Evolutionary conservation across 2,888 invertebrate genomes (phyloP), one percentile per base, ranked within the genome.

Genomic region (Mylabris sibirica): DNA sequence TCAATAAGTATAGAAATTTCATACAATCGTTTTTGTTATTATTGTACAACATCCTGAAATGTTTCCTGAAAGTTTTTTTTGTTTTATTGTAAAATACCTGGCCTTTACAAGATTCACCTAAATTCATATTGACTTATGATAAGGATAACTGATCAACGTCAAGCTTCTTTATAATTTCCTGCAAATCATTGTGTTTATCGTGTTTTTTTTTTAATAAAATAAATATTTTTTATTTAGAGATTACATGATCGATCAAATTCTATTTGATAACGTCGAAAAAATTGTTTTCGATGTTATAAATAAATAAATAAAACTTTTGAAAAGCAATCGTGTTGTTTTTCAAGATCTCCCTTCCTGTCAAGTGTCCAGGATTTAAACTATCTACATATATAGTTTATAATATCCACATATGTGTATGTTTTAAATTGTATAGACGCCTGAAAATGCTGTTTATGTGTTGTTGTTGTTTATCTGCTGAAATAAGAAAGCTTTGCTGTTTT

Each of bases 401-500:
- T 22, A n/a, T 24, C 3, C 26, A 59, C 3, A 30, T 64, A 60
- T 64, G 71, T 67, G 73, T 59, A 64, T 70, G 71, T 72, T 72
- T 76, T 75, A 73, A 73, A 70, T 77, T 74, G 74, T 74, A 20
- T 49, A 17, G n/a, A 77, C 73, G 76, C 72, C 76, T 72, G 76
- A 77, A 78, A 80, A 79, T 77, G 75, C 76, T 76, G 74, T 78
- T 79, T 79, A 78, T 75, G 78, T 74, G 77, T 76, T 74, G 74
- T 77, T 75, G 76, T 75, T 77, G 78, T 77, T 41, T 41, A 41
- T 44, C 17, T 44, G 44, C 17, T 44, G 44, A 63, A 78, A 80
- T 80, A 79, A 80, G 80, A 79, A 77, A 78, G 80, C 77, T 77
- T 77, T 71, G 77, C 75, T 76, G 78, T 79, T 75, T 76, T 75